Conservation (phyloP, 2,113 vertebrate genomes). For the Mesembrinibis cayennensis region DNA sequence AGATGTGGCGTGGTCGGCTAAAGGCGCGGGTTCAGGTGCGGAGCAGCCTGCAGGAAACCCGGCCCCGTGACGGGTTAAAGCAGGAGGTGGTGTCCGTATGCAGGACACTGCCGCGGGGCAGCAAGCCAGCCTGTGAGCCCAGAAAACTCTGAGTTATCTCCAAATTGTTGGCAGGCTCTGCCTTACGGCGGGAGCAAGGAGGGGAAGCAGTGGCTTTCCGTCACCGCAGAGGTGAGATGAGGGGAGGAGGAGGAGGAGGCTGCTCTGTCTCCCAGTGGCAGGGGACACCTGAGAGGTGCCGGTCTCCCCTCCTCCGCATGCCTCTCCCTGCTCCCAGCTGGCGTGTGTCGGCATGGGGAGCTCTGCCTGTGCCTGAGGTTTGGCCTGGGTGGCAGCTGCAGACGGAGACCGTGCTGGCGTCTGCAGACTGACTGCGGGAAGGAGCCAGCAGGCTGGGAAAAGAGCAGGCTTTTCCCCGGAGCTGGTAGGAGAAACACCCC, state of each 20-base stretch:
- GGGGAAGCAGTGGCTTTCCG: background rate
- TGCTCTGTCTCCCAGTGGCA: background rate
- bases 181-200: background rate
- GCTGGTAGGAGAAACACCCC: background rate
- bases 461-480: background rate
- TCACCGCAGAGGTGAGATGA: background rate
- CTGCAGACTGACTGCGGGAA: background rate
- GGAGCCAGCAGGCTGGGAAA: background rate
- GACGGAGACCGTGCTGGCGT: background rate
- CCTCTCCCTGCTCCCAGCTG: background rate
- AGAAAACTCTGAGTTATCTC: background rate
- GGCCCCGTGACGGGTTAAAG: rapidly evolving
- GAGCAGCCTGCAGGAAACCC: background rate
- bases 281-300: background rate
- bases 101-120: background rate
- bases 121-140: background rate
- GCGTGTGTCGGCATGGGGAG: rapidly evolving
- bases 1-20: rapidly evolving
- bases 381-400: background rate
- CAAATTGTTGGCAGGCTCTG: background rate
- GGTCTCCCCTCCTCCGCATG: rapidly evolving
- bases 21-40: rapidly evolving
- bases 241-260: background rate
- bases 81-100: rapidly evolving
- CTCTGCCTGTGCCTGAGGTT: background rate